Percentiles rank a stretch among this genome's conserved stretches.
Conservation (phyloP, 2,888 invertebrate species). For the Cantharis flavilabris region DNA sequence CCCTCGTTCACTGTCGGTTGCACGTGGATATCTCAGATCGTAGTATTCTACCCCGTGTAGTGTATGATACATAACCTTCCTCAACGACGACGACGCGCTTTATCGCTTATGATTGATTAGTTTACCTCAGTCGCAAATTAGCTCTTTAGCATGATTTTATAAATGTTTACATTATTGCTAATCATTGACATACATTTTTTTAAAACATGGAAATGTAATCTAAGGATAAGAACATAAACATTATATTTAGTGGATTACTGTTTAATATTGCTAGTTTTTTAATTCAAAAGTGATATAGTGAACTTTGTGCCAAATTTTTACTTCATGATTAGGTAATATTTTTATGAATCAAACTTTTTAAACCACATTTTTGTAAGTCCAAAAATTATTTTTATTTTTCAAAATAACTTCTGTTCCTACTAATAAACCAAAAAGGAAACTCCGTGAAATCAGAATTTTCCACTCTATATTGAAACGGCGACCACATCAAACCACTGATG, state of each 20-base stretch:
- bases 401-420: too few relatives aligned
- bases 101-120: constrained; percentile 13
- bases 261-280: background rate
- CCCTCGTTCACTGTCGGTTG: constrained; percentile 37
- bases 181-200: background rate
- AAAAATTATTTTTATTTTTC: too few relatives aligned
- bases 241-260: background rate
- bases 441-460: background rate
- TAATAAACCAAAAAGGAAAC: background rate
- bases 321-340: background rate
- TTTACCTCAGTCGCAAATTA: background rate
- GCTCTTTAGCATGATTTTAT: background rate
- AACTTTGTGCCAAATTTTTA: background rate
- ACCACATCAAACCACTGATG: background rate
- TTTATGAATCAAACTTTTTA: background rate
- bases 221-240: background rate
- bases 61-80: constrained; percentile 26
- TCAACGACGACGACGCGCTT: constrained; percentile 26
- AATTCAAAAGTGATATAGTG: background rate
- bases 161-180: background rate
- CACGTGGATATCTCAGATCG: constrained; percentile 38
- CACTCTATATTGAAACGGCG: background rate
- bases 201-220: background rate
- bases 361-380: too few relatives aligned
- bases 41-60: constrained; percentile 28